Evolutionary conservation across 1,140 invertebrate genomes (phyloP), one percentile per base, ranked within the genome.

Genomic region (Pogonus chalceus): DNA sequence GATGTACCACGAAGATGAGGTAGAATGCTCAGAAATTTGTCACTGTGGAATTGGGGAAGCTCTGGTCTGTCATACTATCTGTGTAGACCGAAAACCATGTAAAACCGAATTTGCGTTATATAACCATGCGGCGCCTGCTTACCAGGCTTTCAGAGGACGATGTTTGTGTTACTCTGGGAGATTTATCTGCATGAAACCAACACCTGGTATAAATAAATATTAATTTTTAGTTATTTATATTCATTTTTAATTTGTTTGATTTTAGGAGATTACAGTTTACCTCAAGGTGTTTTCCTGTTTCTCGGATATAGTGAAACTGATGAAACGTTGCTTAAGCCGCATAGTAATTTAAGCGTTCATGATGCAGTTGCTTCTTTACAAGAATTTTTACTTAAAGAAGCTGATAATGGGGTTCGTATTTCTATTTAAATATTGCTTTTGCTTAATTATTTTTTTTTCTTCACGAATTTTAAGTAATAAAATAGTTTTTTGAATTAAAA

Each of bases 181-280:
- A 56, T 92, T 93, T 71, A 90, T 92, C 70, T 92, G 89, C 72
- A 91, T 90, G 83, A 81, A 88, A 62, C 90, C 90, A 52, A 80
- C 82, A 56, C 84, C 84, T 59, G 85, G 87, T 85, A 74, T 80
- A 67, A 62, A 51, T 55, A n/a, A n/a, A n/a, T n/a, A 57, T 21
- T 14, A 54, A 23, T 35, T 18, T 35, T 35, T 35, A 35, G 7
- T 14, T 10, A 20, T 20, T 39, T 26, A 26, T 18, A 24, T n/a
- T n/a, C n/a, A n/a, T n/a, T 31, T 31, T 14, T 53, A 23, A 57
- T 46, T 51, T 52, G 18, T 53, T 39, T 52, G 21, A 22, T 72
- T 72, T 12, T 74, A 88, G 86, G 84, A 63, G 80, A 85, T 62
- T 90, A 89, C 71, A 83, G 77, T 57, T 76, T 89, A 55, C 80